Base-by-base conservation (phyloP, 2,888 invertebrate species). In the Notodonta ziczac region DNA sequence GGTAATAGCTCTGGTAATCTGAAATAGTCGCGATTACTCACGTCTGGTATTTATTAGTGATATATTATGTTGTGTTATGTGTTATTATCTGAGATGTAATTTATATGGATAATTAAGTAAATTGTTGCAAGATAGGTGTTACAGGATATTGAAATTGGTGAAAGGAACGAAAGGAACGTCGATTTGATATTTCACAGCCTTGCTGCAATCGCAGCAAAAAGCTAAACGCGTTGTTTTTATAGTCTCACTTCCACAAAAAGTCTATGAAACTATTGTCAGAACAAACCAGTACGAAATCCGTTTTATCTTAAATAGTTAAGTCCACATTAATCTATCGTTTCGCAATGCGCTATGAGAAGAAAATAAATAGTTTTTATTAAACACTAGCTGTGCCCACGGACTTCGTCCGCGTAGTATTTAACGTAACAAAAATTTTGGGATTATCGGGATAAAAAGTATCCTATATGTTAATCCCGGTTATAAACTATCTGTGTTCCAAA, bases 1-100 rank as follows among this genome's bases (percentile, higher is more conserved):
- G 80, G 71, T 67, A 67, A 74, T 72, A 70, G 71, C 64, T 60
- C 65, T 57, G 69, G 65, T 75, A 67, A 73, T 68, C 69, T 72
- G 66, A 69, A 69, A 72, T 78, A 74, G 69, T 69, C 70, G 56
- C 62, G 57, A 65, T 67, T 70, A 16, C 52, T 50, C 67, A 51
- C 50, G 40, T 13, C n/a, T 50, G 56, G 1, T 24, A 24, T 24
- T 48, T 59, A 53, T 52, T 57, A 56, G 16, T 24, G 16, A 44
- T 70, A 70, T 70, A 69, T 60, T 60, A 56, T 64, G 61, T 66
- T n/a, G n/a, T n/a, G n/a, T n/a, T n/a, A n/a, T n/a, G n/a, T n/a
- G n/a, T n/a, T n/a, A n/a, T n/a, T 71, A 75, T 74, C 73, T 56
- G 56, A 58, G 56, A 70, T 72, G 65, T 75, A 68, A 66, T 67